Evolutionary conservation across 23 tunicate genomes (phyloP).

Genomic region (Ciona savignyi): DNA sequence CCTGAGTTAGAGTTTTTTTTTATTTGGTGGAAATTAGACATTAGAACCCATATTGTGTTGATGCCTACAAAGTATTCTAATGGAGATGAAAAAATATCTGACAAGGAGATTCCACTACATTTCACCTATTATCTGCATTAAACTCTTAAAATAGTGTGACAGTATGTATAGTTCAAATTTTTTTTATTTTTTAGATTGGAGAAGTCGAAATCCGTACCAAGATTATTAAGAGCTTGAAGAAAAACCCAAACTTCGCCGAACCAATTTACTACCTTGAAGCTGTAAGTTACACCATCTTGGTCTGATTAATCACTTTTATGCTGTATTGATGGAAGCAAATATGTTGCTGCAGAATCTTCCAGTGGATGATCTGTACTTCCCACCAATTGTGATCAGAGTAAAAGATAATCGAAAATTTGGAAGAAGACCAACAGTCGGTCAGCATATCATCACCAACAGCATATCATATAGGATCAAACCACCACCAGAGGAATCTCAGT

Average conservation of each 20-base stretch:
- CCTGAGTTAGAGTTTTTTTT: too few species aligned
- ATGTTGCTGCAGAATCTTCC: conserved; percentile 58
- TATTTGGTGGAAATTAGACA: too few species aligned
- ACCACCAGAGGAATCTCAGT: background rate
- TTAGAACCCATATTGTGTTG: background rate
- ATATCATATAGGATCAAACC: conserved; percentile 39
- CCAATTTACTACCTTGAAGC: conserved; percentile 69
- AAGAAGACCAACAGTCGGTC: conserved; percentile 85
- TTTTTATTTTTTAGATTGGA: conserved; percentile 67
- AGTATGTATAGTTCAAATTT: too few species aligned
- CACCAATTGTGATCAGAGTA: conserved; percentile 84
- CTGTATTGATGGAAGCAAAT: background rate
- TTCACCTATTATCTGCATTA: too few species aligned
- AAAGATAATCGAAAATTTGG: conserved; percentile 94
- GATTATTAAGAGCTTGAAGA: conserved; percentile 84
- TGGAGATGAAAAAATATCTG: conserved; percentile 1
- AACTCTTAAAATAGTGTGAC: too few species aligned
- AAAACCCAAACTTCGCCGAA: conserved; percentile 81
- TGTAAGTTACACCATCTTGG: conserved; percentile 37
- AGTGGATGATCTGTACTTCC: conserved; percentile 70
- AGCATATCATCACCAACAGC: conserved; percentile 65
- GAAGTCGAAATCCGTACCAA: conserved; percentile 92
- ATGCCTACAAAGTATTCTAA: background rate
- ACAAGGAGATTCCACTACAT: too few species aligned
- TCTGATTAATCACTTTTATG: too few species aligned